Evolutionary conservation across 2,113 vertebrate genomes (phyloP).

Genomic region (Puma concolor): DNA sequence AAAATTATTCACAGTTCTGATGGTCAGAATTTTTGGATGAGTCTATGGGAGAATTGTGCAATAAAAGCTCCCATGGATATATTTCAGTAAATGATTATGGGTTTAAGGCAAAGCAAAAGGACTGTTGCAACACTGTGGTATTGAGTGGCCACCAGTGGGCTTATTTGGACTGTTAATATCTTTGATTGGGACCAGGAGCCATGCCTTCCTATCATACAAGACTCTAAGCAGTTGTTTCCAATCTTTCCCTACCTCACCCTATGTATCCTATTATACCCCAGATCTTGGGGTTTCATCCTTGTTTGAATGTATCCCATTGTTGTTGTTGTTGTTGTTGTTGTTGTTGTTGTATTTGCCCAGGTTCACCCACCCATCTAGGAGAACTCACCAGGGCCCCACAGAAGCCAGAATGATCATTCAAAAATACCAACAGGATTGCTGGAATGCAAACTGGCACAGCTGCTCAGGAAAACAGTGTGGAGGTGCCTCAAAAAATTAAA

Average conservation of each 20-base stretch:
- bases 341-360: not conserved
- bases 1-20: slow-evolving; percentile 19
- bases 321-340: not conserved
- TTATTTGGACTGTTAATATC: not conserved
- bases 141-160: not conserved
- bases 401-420: not conserved
- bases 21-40: not conserved
- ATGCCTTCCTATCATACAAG: not conserved
- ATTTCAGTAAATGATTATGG: slow-evolving; percentile 9
- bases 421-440: not conserved
- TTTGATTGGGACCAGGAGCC: not conserved
- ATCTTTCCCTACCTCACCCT: not conserved
- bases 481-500: too few relatives aligned
- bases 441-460: too few relatives aligned
- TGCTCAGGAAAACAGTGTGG: too few relatives aligned
- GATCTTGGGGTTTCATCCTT: slow-evolving; percentile 31
- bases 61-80: not conserved
- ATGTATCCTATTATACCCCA: not conserved
- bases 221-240: not conserved
- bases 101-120: slow-evolving; percentile 7
- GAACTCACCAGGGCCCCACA: not conserved
- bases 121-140: not conserved
- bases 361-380: not conserved
- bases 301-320: not conserved
- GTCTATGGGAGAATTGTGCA: slow-evolving; percentile 18